Evolutionary conservation across 2,113 vertebrate species (phyloP), one percentile per base, ranked within the genome.

Genomic region (Myxocyprinus asiaticus): DNA sequence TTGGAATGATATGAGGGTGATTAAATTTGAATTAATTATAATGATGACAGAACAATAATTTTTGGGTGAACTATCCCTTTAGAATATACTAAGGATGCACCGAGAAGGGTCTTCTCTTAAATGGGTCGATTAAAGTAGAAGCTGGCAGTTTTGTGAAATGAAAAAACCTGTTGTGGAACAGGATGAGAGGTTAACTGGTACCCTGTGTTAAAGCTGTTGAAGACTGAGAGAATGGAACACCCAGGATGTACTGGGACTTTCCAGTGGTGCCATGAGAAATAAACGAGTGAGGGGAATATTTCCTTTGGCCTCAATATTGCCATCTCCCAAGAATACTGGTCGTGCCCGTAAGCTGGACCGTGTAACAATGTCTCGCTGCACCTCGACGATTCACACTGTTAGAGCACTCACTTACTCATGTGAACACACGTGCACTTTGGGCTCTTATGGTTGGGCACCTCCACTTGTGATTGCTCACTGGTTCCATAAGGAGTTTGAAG

Each of bases 191-290:
- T 95, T 96, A 95, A 96, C 94, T 94, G 93, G 92, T 92, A 90
- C 92, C 91, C 93, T 88, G 90, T 94, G 91, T 93, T 94, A 94
- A 96, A 94, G 92, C 93, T 94, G 94, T 96, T 96, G 96, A 96
- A 94, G 93, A 97, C 95, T 94, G 93, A 93, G 92, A 93, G 90
- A 92, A 84, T 89, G 90, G 93, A 95, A 97, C 94, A 95, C 95
- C 94, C 93, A 94, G 89, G 93, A 96, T 94, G 90, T 88, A 90
- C 92, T 89, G 91, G 90, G 91, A 92, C 92, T 91, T 92, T 92
- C 91, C 93, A 91, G 90, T 89, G 92, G 92, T 91, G 92, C 93
- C 94, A 93, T 93, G 90, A 95, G 94, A 94, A 95, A 94, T 93
- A 95, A 94, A 95, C 93, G 93, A 93, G 88, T 88, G 11, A n/a